Base-by-base conservation (phyloP, 2,888 invertebrate species). In the Andrena camellia region DNA sequence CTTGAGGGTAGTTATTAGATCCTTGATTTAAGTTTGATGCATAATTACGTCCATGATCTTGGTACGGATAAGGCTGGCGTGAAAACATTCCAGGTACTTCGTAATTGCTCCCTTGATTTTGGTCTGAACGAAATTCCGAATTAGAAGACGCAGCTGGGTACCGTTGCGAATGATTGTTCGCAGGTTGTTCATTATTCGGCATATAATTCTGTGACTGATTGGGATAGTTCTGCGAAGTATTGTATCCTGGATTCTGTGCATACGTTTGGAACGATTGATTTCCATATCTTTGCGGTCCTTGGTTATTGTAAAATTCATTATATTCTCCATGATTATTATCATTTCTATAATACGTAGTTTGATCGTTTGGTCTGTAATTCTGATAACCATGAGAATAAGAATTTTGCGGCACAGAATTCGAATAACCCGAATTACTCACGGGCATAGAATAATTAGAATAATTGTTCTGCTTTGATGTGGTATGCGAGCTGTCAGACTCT, bases 231-330 rank as follows among this genome's bases (percentile, higher is more conserved):
- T 90, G 92, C 6, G 86, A 78, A 4, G 90, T 35, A 78, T 87
- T 90, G 59, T 93, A 93, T 60, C 88, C 90, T 10, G 91, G 77
- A 23, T 88, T 90, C 64, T 91, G 92, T 2, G 91, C 78, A 74
- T 92, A 93, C 2, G 91, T 84, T 73, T 91, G 91, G 42, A 92
- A 93, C 0, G 90, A 77, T 60, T 92, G 91, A 84, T 92, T 92
- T 3, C 89, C 90, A 71, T 91, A 93, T 67, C 93, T 89, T 69
- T 93, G 93, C 31, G 91, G 90, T 62, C 87, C 88, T 79, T 90
- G 92, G 83, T 90, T 92, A 70, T 91, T 91, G 60, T 93, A 93
- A 80, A 92, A 93, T 57, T 93, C 93, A 75, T 89, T 87, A 35
- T 87, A 87, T 63, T 87, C 88, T 26, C 83, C 81, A 10, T 87